phyloP scores from a whole-genome alignment of 2,888 invertebrate genomes.

The Harpagoxenus sublaevis region DNA sequence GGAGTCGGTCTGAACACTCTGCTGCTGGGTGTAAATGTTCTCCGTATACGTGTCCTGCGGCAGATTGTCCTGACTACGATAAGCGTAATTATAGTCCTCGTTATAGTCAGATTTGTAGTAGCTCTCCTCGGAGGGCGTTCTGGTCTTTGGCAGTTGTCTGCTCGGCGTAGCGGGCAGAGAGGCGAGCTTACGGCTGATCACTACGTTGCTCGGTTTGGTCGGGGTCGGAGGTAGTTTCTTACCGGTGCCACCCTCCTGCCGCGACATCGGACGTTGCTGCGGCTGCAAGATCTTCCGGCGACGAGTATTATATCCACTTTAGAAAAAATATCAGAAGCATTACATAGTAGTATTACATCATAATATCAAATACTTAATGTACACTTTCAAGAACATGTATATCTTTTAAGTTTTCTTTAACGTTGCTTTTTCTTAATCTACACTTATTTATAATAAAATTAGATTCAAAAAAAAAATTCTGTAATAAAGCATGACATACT shows the following conservation, averaged over 20 bases:
- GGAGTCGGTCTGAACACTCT: slow-evolving; percentile 51
- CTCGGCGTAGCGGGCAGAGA: slow-evolving; percentile 88
- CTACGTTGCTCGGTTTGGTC: slow-evolving; percentile 81
- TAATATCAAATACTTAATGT: background rate
- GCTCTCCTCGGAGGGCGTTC: slow-evolving; percentile 83
- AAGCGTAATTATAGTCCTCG: slow-evolving; percentile 91
- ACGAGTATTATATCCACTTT: slow-evolving; percentile 76
- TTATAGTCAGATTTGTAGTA: slow-evolving; percentile 88
- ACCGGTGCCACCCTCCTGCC: slow-evolving; percentile 83
- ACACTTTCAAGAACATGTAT: background rate
- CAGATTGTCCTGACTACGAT: slow-evolving; percentile 90
- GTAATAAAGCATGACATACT: slow-evolving; percentile 70
- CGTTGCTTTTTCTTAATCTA: too few species aligned
- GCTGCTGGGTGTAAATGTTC: slow-evolving; percentile 69
- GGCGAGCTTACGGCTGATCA: slow-evolving; percentile 81
- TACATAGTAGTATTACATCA: background rate
- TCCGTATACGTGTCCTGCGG: slow-evolving; percentile 81
- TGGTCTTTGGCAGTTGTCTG: slow-evolving; percentile 86
- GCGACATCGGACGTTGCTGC: slow-evolving; percentile 81
- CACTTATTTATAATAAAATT: background rate
- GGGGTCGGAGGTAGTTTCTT: slow-evolving; percentile 86
- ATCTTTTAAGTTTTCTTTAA: background rate
- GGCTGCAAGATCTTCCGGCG: slow-evolving; percentile 80
- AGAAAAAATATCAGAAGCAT: slow-evolving; percentile 11
- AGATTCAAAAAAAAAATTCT: background rate